Base-by-base conservation (phyloP, 2,797 vertebrate genomes). In the Austrolebias charrua region DNA sequence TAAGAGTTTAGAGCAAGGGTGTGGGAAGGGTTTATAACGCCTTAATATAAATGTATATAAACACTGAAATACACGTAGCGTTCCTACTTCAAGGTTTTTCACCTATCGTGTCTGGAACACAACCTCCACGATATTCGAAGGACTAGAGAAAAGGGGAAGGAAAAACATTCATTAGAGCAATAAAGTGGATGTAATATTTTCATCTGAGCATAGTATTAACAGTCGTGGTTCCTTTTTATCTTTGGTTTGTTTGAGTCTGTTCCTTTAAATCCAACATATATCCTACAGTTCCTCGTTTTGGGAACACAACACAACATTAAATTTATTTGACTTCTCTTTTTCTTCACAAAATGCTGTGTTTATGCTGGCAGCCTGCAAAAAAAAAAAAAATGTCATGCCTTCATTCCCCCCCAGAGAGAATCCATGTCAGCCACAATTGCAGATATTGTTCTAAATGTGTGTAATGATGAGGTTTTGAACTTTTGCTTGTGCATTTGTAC, bases 271-370 rank as follows among this genome's bases (percentile, higher is more conserved):
- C 44, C 33, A 6, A 1, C 14, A 6, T 38, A 20, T 9, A 4
- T 15, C 56, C 49, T 20, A 56, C 12, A 43, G 62, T 64, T 51
- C 31, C 28, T 70, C 76, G 54, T 73, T 71, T 71, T 71, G 66
- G 48, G 66, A 44, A 43, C 24, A 43, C 20, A 51, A 24, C 3
- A 24, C 24, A 24, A 24, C 24, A 24, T 24, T 24, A 24, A 24
- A 24, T 24, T 24, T 24, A 24, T 24, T 24, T 24, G 1, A 24
- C 3, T 24, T 24, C 24, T 24, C 24, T 24, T 24, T 24, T 24
- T 24, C 24, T 24, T 24, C 24, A 24, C 24, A 24, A 24, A 24
- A 1, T 24, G 24, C 24, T 54, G 40, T 66, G 73, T 80, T 80
- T 73, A 54, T 73, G 18, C 70, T 73, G 70, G 60, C 51, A 9